Conservation (phyloP, 2,888 invertebrate genomes). For the Eupithecia abbreviata region DNA sequence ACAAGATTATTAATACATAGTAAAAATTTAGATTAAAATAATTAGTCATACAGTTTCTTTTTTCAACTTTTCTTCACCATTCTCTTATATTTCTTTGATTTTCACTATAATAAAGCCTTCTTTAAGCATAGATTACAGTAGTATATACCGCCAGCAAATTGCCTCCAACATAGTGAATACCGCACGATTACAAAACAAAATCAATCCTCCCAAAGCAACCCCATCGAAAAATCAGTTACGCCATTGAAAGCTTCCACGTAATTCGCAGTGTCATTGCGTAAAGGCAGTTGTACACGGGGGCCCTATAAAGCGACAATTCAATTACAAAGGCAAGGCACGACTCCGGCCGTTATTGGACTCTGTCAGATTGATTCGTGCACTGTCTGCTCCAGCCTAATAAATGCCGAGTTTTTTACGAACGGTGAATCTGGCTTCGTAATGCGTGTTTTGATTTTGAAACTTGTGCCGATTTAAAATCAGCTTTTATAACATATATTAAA, state of each 20-base stretch:
- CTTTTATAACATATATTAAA: background rate
- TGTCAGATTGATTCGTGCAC: constrained; percentile 51
- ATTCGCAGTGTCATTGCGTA: constrained; percentile 21
- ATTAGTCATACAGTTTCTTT: too few relatives aligned
- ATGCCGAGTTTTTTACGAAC: constrained; percentile 27
- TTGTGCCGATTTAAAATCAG: background rate
- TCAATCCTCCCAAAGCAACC: background rate
- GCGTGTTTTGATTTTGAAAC: background rate
- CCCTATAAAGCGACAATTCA: constrained; percentile 67
- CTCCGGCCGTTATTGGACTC: constrained; percentile 48
- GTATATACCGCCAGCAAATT: too few relatives aligned
- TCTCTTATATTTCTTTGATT: background rate
- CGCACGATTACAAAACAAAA: background rate
- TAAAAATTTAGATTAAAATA: too few relatives aligned
- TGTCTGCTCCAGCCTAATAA: constrained; percentile 37
- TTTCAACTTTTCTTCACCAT: too few relatives aligned
- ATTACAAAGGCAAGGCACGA: constrained; percentile 60
- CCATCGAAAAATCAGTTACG: constrained; percentile 15
- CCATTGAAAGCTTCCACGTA: constrained; percentile 22
- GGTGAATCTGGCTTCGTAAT: constrained; percentile 9
- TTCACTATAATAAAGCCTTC: background rate
- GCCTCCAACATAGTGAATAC: background rate
- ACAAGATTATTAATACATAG: too few relatives aligned
- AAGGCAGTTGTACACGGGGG: constrained; percentile 48
- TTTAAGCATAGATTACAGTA: too few relatives aligned